Evolutionary conservation across 2,113 vertebrate genomes (phyloP).

Genomic region (Vimba vimba): DNA sequence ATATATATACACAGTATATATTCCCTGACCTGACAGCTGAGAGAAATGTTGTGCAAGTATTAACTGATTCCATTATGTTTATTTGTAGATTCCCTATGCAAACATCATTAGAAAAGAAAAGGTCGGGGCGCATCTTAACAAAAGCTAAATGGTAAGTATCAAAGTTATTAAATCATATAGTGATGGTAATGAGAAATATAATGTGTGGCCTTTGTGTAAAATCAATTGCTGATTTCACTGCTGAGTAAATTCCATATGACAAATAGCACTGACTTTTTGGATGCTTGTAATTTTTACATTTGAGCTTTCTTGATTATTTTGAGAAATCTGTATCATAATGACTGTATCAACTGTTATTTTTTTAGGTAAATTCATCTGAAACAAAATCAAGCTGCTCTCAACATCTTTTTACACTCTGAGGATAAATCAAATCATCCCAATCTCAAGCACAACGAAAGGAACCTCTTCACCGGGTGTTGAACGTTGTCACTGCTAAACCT

Average conservation of each 20-base stretch:
- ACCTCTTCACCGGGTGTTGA: slow-evolving; percentile 64
- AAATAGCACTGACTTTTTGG: too few species aligned
- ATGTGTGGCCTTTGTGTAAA: background rate
- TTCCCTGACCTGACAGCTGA: background rate
- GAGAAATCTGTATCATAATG: background rate
- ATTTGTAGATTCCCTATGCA: slow-evolving; percentile 92
- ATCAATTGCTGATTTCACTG: background rate
- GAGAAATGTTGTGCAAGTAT: background rate
- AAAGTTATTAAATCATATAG: background rate
- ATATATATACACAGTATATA: background rate
- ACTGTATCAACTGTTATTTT: slow-evolving; percentile 18
- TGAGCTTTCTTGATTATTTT: background rate
- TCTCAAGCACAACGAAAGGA: slow-evolving; percentile 73
- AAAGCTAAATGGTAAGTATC: slow-evolving; percentile 85
- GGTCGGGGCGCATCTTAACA: slow-evolving; percentile 91
- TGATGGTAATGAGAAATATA: background rate
- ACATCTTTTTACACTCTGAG: slow-evolving; percentile 13
- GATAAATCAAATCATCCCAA: slow-evolving; percentile 27
- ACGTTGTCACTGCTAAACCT: background rate
- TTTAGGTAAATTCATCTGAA: slow-evolving; percentile 64
- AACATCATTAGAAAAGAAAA: slow-evolving; percentile 98
- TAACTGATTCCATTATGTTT: background rate
- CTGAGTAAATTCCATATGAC: too few species aligned
- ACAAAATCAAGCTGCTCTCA: slow-evolving; percentile 57
- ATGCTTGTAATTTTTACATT: too few species aligned